Evolutionary conservation across 2,113 vertebrate genomes (phyloP).

Genomic region (Thamnaconus septentrionalis): DNA sequence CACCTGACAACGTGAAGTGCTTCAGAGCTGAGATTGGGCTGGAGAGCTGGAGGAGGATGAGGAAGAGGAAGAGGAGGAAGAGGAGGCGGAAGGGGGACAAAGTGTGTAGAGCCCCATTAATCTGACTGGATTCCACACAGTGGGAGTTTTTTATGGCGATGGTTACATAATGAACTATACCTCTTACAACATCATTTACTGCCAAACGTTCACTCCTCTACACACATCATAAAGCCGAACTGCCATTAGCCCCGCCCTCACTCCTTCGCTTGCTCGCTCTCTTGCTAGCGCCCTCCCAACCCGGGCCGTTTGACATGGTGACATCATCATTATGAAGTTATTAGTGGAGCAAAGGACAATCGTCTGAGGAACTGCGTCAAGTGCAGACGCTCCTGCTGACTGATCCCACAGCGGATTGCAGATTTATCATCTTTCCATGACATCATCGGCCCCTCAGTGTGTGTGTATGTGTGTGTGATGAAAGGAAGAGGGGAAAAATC

Average conservation of each 20-base stretch:
- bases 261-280: no score
- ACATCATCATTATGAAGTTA: slow-evolving; percentile 41
- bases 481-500: background rate
- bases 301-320: slow-evolving; percentile 8
- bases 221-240: slow-evolving; percentile 23
- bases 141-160: slow-evolving; percentile 28
- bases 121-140: background rate
- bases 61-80: no score
- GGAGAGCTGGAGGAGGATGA: background rate
- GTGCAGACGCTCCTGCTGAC: slow-evolving; percentile 3
- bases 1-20: no score
- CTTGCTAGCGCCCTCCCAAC: no score
- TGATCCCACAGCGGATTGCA: background rate
- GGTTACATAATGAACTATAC: slow-evolving; percentile 29
- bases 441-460: slow-evolving; percentile 32
- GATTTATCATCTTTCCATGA: slow-evolving; percentile 53
- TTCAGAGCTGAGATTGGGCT: no score
- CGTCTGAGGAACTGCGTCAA: background rate
- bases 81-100: background rate
- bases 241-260: slow-evolving; percentile 18
- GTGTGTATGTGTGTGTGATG: background rate
- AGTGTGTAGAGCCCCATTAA: slow-evolving; percentile 3
- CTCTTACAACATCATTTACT: slow-evolving; percentile 24
- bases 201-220: no score
- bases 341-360: slow-evolving; percentile 33